phyloP scores from a whole-genome alignment of 2,888 invertebrate genomes.

The Trachelus troglodyta region DNA sequence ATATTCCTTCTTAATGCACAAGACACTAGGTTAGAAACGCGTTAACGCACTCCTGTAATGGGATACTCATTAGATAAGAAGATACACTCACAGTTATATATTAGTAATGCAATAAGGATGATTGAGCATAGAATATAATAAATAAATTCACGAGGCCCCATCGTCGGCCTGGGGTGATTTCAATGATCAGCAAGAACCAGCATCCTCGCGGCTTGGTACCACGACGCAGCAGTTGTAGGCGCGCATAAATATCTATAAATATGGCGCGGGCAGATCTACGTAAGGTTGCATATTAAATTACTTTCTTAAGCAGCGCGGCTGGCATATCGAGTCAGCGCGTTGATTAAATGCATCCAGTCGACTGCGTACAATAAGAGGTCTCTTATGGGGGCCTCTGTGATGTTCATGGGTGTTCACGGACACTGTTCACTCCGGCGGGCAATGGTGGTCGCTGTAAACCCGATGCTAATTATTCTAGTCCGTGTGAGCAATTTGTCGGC shows the following conservation, averaged over 20 bases:
- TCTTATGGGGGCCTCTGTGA: background rate
- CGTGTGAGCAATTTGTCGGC: slow-evolving; percentile 62
- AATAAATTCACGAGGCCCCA: background rate
- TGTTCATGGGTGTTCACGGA: slow-evolving; percentile 2
- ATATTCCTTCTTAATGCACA: background rate
- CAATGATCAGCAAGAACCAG: slow-evolving; percentile 30
- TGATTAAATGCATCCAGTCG: slow-evolving; percentile 39
- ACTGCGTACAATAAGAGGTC: slow-evolving; percentile 7
- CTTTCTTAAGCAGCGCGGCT: slow-evolving; percentile 52
- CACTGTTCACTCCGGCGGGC: background rate
- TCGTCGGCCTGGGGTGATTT: slow-evolving; percentile 33
- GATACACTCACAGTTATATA: background rate
- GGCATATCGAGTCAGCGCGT: slow-evolving; percentile 34
- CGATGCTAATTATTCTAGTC: slow-evolving; percentile 63
- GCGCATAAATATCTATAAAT: slow-evolving; percentile 57
- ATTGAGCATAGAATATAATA: background rate
- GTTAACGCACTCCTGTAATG: background rate
- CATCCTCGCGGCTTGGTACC: slow-evolving; percentile 15
- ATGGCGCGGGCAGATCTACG: slow-evolving; percentile 47
- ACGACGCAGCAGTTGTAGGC: slow-evolving; percentile 35
- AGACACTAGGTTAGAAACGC: background rate
- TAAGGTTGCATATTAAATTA: slow-evolving; percentile 61
- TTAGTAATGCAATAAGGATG: background rate
- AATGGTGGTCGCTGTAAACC: slow-evolving; percentile 8
- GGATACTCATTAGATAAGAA: background rate